Evolutionary conservation across 2,113 vertebrate genomes (phyloP), one percentile per base, ranked within the genome.

Genomic region (Notothenia coriiceps): DNA sequence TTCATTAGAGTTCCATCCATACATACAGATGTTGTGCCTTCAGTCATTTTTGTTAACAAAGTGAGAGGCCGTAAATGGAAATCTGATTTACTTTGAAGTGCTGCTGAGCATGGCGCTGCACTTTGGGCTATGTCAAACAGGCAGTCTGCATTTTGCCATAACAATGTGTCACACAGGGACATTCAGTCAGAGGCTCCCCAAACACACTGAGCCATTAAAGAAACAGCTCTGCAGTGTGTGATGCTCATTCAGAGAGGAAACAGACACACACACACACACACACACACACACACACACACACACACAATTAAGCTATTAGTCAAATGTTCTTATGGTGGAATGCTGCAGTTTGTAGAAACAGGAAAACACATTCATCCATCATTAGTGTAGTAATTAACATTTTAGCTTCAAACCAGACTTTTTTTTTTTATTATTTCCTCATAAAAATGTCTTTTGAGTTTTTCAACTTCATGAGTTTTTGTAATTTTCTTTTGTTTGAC

Each of bases 201-300:
- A 66, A 65, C 77, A 46, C 54, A 44, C 40, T 55, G 73, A 61
- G 20, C 61, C 61, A 59, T 44, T 77, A 55, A 22, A 20, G 61
- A 82, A 52, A 35, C 17, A 18, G 22, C 6, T 12, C 43, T 57
- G 72, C 1, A 3, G 29, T 60, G 68, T 50, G 8, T 70, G 51
- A n/a, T 74, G 22, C 63, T 68, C 40, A 40, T 74, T 33, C 55
- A 40, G 33, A 77, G 35, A 82, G 7, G 7, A 2, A 63, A 56
- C 81, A 44, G 40, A 10, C 61, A 49, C 49, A 14, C 44, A 82
- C 50, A 74, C 79, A 40, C 18, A 25, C 44, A 60, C 64, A 65
- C 44, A 64, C 10, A 57, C 64, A 59, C 63, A 68, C 55, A 25
- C 44, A 52, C 1, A 25, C 15, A 10, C 29, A 29, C 29, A 29